Evolutionary conservation across 2,888 invertebrate species (phyloP).

Genomic region (Atethmia centrago): DNA sequence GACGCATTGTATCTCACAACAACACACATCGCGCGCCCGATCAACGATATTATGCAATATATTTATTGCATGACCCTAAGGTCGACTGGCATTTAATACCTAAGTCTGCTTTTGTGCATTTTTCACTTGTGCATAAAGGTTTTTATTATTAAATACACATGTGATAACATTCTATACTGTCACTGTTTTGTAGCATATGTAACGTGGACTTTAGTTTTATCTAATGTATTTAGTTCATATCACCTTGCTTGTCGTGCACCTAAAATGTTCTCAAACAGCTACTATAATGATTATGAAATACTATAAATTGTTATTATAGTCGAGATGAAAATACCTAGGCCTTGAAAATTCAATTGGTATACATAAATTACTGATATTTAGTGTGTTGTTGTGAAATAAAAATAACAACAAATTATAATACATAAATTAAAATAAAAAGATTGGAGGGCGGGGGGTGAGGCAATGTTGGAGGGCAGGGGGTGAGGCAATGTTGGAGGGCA

Average conservation of each 20-base stretch:
- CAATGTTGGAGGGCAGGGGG: background rate
- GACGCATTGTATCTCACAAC: constrained; percentile 27
- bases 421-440: background rate
- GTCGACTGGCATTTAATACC: background rate
- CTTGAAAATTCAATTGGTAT: background rate
- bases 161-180: background rate
- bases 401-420: constrained; percentile 13
- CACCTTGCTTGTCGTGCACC: background rate
- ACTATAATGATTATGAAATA: background rate
- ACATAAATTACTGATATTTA: background rate
- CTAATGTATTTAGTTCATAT: background rate
- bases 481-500: background rate
- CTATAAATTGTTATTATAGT: background rate
- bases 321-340: background rate
- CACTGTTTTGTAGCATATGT: too few relatives aligned
- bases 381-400: constrained; percentile 54
- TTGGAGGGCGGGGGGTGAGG: too few relatives aligned
- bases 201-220: background rate
- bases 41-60: background rate
- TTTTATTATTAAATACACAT: background rate
- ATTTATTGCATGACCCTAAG: background rate
- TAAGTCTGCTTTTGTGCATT: background rate
- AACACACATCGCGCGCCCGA: constrained; percentile 4
- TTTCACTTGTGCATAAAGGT: too few relatives aligned
- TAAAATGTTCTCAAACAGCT: background rate